Percentiles rank a stretch among this genome's conserved stretches.
phyloP scores from a whole-genome alignment of 2,888 invertebrate species.

The Gymnoscelis rufifasciata region DNA sequence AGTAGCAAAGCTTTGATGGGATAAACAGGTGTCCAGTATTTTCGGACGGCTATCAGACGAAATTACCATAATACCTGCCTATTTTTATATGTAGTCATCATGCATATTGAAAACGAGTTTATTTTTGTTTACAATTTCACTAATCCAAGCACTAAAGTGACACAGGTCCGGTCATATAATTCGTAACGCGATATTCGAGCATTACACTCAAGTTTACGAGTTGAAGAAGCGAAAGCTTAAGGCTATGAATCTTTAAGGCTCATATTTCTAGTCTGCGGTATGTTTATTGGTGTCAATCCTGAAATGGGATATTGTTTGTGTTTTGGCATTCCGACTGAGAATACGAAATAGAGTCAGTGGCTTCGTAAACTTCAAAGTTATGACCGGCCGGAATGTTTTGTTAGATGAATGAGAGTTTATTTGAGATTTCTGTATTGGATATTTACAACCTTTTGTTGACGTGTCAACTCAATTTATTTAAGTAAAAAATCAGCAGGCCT shows the following conservation, averaged over 20 bases:
- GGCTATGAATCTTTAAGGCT: conserved; percentile 75
- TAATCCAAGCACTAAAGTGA: conserved; percentile 1
- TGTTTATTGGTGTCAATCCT: conserved; percentile 30
- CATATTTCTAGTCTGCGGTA: conserved; percentile 47
- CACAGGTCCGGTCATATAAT: conserved; percentile 27
- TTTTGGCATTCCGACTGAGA: background rate
- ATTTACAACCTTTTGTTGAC: too few relatives aligned
- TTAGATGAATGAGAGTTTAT: too few relatives aligned
- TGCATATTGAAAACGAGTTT: too few relatives aligned
- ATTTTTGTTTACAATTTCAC: background rate
- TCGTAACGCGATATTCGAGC: conserved; percentile 63
- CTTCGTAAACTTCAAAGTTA: background rate
- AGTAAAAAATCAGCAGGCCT: too few relatives aligned
- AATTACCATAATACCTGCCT: too few relatives aligned
- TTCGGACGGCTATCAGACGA: too few relatives aligned
- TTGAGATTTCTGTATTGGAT: too few relatives aligned
- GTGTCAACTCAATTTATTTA: too few relatives aligned
- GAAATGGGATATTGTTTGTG: background rate
- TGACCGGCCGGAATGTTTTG: background rate
- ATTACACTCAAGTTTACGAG: conserved; percentile 72
- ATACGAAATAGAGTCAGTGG: background rate
- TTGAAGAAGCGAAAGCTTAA: conserved; percentile 61
- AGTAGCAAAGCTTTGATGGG: too few relatives aligned
- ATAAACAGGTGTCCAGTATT: too few relatives aligned
- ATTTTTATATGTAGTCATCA: too few relatives aligned